phyloP scores from a whole-genome alignment of 2,888 invertebrate species.

The Synergus laeviventris region DNA sequence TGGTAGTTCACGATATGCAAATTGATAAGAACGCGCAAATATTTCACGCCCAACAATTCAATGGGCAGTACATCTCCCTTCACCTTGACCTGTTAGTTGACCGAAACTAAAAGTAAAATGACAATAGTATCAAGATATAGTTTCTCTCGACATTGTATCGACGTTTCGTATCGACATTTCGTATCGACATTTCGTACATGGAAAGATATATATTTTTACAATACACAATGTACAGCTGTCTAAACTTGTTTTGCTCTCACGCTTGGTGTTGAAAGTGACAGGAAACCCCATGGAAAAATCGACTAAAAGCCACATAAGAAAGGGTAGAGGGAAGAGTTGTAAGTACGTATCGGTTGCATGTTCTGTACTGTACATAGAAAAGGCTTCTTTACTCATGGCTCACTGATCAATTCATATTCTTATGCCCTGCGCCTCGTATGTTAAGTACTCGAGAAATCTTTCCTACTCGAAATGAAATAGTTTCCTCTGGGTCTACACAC shows the following conservation, averaged over 20 bases:
- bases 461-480: neutral
- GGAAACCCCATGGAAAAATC: slow-evolving; percentile 36
- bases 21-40: slow-evolving; percentile 31
- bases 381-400: slow-evolving; percentile 61
- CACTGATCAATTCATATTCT: slow-evolving; percentile 49
- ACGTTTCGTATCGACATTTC: slow-evolving; percentile 14
- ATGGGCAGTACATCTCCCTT: slow-evolving; percentile 27
- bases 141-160: slow-evolving; percentile 28
- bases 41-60: slow-evolving; percentile 34
- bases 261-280: slow-evolving; percentile 15
- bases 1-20: slow-evolving; percentile 34
- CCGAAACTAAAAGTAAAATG: slow-evolving; percentile 28
- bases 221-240: neutral
- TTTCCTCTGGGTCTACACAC: neutral
- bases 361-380: slow-evolving; percentile 56
- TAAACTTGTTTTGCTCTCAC: slow-evolving; percentile 5
- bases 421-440: slow-evolving; percentile 9
- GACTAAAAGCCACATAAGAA: slow-evolving; percentile 23
- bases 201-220: neutral
- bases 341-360: slow-evolving; percentile 65
- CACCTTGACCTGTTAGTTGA: slow-evolving; percentile 32
- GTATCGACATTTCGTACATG: slow-evolving; percentile 23
- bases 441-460: slow-evolving; percentile 9
- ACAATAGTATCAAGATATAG: slow-evolving; percentile 33
- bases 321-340: slow-evolving; percentile 40